Evolutionary conservation across 2,888 invertebrate species (phyloP), one percentile per base, ranked within the genome.

Genomic region (Meiosimyza decipiens): DNA sequence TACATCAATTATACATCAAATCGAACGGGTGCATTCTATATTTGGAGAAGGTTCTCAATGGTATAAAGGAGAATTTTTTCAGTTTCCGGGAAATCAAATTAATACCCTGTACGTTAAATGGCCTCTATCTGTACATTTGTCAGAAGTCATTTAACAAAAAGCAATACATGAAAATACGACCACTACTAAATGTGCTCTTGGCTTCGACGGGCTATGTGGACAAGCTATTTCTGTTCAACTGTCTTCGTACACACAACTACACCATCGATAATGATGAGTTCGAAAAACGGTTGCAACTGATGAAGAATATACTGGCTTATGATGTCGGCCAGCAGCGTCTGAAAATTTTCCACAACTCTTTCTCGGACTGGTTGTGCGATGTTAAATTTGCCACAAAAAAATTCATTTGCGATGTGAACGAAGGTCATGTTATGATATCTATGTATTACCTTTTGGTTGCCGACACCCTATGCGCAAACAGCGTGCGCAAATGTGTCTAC

Each of bases 301-400:
- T 96, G 79, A 90, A 92, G 69, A 91, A 90, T 70, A 88, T 90
- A 40, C 80, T 90, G 72, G 79, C 87, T 73, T 85, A 86, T 76
- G 85, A 86, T 69, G 77, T 79, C 5, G 75, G 68, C 3, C 82
- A 84, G 50, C 81, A 83, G 40, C 83, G 84, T 4, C 75, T 87
- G n/a, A 87, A 87, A 76, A 89, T 97, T 62, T 97, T 98, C 88
- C 98, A 98, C 87, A 95, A 96, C 84, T 97, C 96, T 74, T 98
- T 98, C 86, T 94, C 96, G 33, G 94, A 95, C 83, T 98, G 98
- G 98, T 88, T 98, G 78, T 88, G 95, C 70, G 98, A 98, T 86
- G 97, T 98, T n/a, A 98, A 98, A 87, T 97, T 98, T 84, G 97
- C 98, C 86, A 98, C 98, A 2, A 94, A 96, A 79, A 94, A 96